Evolutionary conservation across 2,797 vertebrate genomes (phyloP), one percentile per base, ranked within the genome.

Genomic region (Cyclura pinguis): DNA sequence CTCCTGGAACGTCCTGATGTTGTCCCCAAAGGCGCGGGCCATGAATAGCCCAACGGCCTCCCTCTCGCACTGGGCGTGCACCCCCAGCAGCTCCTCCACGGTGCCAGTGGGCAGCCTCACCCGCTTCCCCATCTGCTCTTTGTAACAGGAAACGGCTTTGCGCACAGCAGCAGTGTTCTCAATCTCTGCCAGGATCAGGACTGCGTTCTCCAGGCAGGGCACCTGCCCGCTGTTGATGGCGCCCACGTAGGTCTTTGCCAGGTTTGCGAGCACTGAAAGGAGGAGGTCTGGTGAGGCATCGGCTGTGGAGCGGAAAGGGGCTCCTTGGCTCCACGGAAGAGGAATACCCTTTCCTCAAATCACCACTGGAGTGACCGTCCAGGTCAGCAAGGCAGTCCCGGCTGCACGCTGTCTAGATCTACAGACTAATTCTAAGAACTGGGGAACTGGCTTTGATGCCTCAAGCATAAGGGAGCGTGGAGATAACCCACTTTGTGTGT

Each of bases 131-230:
- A 97, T 97, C 84, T 93, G 92, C 10, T 50, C 59, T 74, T 94
- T 85, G 86, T 97, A 97, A 24, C 88, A 14, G 3, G 84, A 77
- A 3, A 94, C 1, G 3, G 94, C 96, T 38, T 91, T 91, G 38
- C 92, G 47, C 16, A 96, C 85, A 18, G 93, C 94, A 6, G 93
- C 85, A 38, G 90, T 18, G 24, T 96, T 97, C 90, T 97, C 95
- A 7, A 95, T 88, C 86, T 89, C 64, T 2, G 95, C 94, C 90
- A 97, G 88, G 47, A 90, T 47, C 59, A 94, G 57, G 86, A 97
- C 92, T 7, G 95, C 95, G 20, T 94, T 95, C 32, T 96, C 96
- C 90, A 97, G 84, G 92, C 93, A 95, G 42, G 95, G 94, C 16
- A 96, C 88, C 4, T 89, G 50, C 3, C 94, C 94, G 35, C 91